These are phyloP conservation scores for Periphyllus acericola DNA, from an alignment of 2,888 invertebrate species.

Conservation along the genomic window DNA sequence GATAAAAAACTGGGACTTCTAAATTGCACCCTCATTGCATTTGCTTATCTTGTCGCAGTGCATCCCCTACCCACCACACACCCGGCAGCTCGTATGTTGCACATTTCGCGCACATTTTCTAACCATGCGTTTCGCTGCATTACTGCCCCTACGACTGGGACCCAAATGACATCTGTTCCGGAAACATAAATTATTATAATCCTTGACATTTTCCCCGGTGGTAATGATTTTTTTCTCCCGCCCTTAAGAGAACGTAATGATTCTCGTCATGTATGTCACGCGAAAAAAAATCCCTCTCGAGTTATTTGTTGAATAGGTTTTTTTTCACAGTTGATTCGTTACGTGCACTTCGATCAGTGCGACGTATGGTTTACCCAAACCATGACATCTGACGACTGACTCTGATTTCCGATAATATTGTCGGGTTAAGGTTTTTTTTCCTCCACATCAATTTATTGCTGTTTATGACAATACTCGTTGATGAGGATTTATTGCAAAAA, in stretches of 20 bases:
- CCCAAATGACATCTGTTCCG: not conserved
- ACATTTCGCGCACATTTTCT: not conserved
- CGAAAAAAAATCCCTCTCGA: not conserved
- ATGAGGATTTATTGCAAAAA: no score
- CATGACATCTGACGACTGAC: not conserved
- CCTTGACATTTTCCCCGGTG: not conserved
- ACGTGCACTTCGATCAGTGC: no score
- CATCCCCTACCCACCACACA: not conserved
- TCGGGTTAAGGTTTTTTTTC: no score
- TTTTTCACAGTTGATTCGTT: not conserved
- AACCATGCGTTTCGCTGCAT: not conserved
- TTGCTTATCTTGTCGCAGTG: conserved; percentile 1
- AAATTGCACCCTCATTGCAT: not conserved
- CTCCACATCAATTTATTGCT: no score
- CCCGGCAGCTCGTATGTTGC: not conserved
- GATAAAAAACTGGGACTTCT: not conserved
- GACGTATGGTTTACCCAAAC: no score
- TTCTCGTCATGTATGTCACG: not conserved
- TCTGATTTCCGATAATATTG: not conserved
- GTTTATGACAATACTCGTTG: no score
- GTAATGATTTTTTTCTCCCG: not conserved
- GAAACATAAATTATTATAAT: not conserved
- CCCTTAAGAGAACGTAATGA: not conserved
- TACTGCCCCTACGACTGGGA: no score
- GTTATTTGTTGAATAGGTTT: not conserved